These are phyloP conservation scores for Allophyes oxyacanthae DNA, from an alignment of 2,888 invertebrate genomes.

Conservation along the genomic window DNA sequence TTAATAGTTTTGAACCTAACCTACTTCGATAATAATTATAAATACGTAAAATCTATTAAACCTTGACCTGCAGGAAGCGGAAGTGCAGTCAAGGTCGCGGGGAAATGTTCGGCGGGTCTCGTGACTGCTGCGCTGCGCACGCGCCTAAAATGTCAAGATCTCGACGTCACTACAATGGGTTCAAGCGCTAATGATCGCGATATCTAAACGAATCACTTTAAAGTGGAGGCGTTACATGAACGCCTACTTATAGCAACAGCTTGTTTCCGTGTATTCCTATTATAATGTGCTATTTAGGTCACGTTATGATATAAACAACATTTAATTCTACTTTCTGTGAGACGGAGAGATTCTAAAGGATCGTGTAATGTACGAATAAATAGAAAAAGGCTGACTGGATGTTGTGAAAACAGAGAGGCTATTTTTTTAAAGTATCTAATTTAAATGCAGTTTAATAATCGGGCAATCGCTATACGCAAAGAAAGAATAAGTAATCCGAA, in stretches of 20 bases:
- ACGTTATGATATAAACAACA: not conserved
- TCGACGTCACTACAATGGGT: conserved; percentile 61
- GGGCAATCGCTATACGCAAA: too few species aligned
- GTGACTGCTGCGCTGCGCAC: conserved; percentile 65
- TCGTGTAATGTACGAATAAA: too few species aligned
- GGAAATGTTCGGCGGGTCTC: conserved; percentile 72
- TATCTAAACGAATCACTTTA: conserved; percentile 31
- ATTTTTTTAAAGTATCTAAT: too few species aligned
- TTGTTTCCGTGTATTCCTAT: conserved; percentile 17
- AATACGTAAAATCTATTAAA: conserved; percentile 33
- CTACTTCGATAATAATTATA: conserved; percentile 5
- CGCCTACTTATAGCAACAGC: conserved; percentile 1
- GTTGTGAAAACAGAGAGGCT: too few species aligned
- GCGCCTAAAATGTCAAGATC: conserved; percentile 79
- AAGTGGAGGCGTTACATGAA: not conserved
- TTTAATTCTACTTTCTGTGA: too few species aligned
- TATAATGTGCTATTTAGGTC: conserved; percentile 1
- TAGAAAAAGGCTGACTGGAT: too few species aligned
- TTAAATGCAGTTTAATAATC: too few species aligned
- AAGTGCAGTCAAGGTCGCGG: conserved; percentile 71
- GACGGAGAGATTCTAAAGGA: too few species aligned
- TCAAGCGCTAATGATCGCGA: conserved; percentile 53
- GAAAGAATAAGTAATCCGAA: too few species aligned
- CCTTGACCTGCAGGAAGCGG: conserved; percentile 78
- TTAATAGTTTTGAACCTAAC: conserved; percentile 5